phyloP scores from a whole-genome alignment of 2,888 invertebrate species.

The Linnaemya vulpina region DNA sequence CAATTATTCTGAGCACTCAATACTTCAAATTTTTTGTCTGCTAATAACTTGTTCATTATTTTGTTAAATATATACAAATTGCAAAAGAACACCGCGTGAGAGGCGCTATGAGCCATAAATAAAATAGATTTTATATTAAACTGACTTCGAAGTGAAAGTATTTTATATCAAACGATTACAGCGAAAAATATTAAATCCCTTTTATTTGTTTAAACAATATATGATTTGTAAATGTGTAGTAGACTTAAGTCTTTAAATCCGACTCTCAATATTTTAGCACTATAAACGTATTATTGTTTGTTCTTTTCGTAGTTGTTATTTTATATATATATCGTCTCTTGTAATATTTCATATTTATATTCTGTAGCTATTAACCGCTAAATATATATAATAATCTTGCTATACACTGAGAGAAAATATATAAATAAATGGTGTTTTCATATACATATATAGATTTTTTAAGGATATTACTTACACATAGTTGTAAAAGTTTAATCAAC shows the following conservation, averaged over 20 bases:
- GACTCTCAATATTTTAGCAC: neutral
- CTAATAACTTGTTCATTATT: no score
- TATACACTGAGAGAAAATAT: constrained; percentile 57
- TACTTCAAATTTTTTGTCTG: no score
- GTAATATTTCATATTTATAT: constrained; percentile 53
- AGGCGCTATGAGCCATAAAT: no score
- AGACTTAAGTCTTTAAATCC: neutral
- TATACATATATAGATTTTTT: constrained; percentile 10
- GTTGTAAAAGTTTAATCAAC: neutral
- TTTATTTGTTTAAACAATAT: no score
- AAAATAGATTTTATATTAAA: no score
- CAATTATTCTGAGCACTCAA: no score
- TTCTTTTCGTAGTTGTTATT: constrained; percentile 8
- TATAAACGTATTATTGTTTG: constrained; percentile 12
- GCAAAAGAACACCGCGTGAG: no score
- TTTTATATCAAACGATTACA: no score
- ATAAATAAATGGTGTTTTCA: constrained; percentile 56
- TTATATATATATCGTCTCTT: constrained; percentile 52
- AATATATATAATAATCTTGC: constrained; percentile 60
- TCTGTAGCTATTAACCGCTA: constrained; percentile 58
- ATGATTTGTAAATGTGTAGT: no score
- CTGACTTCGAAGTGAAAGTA: no score
- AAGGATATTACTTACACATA: constrained; percentile 2
- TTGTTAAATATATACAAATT: no score
- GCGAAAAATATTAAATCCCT: no score